phyloP scores from a whole-genome alignment of 2,113 vertebrate genomes.

The Merops nubicus region DNA sequence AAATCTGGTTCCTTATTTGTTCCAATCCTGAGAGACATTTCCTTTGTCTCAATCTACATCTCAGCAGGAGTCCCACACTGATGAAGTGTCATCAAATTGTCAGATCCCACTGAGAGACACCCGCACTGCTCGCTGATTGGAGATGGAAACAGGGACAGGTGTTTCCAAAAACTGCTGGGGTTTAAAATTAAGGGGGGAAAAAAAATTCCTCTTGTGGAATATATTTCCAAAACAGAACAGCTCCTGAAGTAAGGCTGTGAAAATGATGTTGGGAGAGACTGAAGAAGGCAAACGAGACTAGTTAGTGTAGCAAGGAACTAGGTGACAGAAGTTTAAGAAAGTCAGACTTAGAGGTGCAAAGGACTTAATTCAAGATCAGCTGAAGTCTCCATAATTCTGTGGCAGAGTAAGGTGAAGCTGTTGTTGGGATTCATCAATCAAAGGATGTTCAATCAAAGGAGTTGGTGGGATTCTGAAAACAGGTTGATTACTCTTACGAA shows the following conservation, averaged over 20 bases:
- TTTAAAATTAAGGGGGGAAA: constrained; percentile 42
- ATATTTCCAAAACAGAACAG: background rate
- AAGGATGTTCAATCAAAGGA: background rate
- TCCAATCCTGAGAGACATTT: constrained; percentile 68
- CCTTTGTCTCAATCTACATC: constrained; percentile 76
- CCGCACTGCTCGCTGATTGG: constrained; percentile 44
- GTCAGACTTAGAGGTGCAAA: background rate
- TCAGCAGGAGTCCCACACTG: constrained; percentile 72
- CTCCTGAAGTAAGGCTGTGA: background rate
- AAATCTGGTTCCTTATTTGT: constrained; percentile 64
- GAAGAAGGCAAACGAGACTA: background rate
- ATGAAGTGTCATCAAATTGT: constrained; percentile 80
- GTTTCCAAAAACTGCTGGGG: constrained; percentile 59
- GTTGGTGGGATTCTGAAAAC: background rate
- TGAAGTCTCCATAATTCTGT: background rate
- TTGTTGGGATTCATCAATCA: background rate
- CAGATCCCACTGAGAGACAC: constrained; percentile 74
- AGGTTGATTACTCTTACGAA: background rate
- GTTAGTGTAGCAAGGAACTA: background rate
- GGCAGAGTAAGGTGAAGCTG: background rate
- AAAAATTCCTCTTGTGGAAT: background rate
- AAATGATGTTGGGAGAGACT: background rate
- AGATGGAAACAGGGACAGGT: constrained; percentile 64
- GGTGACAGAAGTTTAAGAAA: background rate
- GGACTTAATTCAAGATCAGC: background rate